A percentile compares a stretch with the other conserved stretches of the same genome.
These are phyloP conservation scores for Gulo gulo DNA, from an alignment of 2,113 vertebrate genomes.

Conservation along the genomic window DNA sequence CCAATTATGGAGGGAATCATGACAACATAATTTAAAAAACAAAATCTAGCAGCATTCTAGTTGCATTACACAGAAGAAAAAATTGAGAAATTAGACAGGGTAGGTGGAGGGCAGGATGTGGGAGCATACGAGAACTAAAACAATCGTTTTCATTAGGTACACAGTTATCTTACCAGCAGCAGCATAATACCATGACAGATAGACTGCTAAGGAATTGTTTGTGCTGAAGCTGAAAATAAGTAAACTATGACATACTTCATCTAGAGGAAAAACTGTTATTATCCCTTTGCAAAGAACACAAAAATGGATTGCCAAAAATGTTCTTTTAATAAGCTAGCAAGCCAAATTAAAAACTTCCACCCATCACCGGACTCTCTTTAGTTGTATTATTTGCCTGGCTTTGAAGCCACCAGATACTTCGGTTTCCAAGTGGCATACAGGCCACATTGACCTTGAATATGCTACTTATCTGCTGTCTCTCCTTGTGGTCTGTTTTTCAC, in stretches of 20 bases:
- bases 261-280: not conserved
- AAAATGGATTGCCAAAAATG: slow-evolving; percentile 15
- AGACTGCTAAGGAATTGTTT: not conserved
- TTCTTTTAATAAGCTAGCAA: not conserved
- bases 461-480: not conserved
- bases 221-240: slow-evolving; percentile 9
- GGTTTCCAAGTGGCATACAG: not conserved
- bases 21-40: not conserved
- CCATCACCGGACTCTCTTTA: not conserved
- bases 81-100: not conserved
- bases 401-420: not conserved
- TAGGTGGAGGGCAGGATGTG: not conserved
- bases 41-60: not conserved
- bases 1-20: not conserved
- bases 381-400: not conserved
- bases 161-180: not conserved
- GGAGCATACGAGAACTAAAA: not conserved
- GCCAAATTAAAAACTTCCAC: not conserved
- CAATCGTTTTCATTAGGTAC: not conserved
- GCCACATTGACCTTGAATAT: not conserved
- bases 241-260: not conserved
- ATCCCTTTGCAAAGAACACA: slow-evolving; percentile 11
- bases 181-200: not conserved
- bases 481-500: not conserved
- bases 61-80: not conserved